Evolutionary conservation across 2,888 invertebrate genomes (phyloP), one percentile per base, ranked within the genome.

Genomic region (Nasonovia ribisnigri): DNA sequence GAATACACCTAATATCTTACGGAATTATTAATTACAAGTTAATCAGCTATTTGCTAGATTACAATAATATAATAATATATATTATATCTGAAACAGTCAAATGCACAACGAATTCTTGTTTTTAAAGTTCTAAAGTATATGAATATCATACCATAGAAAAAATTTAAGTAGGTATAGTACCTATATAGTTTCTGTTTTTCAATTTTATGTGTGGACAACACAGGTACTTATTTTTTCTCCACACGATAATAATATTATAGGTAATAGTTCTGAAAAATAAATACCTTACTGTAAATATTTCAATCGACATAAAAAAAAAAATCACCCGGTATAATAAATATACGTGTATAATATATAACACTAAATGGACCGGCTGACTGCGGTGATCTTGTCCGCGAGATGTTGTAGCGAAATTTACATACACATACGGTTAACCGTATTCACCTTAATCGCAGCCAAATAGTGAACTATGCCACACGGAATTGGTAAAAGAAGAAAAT

Each of bases 271-370:
- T 57, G 1, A 8, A 57, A 57, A 57, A 26, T 26, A 26, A 6
- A 54, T 5, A 54, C 20, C 42, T 24, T 0, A 24, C n/a, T 20
- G 11, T 77, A 1, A 77, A 86, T 87, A 46, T 13, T 87, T 36
- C 11, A 51, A 46, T 51, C 51, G 10, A 24, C 24, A 88, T 24
- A 88, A 51, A 88, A 51, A 88, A 29, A 87, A 51, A 87, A 46
- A 48, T 87, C 77, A 77, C 77, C 77, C 77, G 36, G 36, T 77
- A 77, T 77, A 77, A 36, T n/a, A 87, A 86, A 87, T n/a, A 67
- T 0, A 20, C 10, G 26, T 26, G 8, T 77, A 77, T 8, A 24
- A 20, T 46, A 54, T 54, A 54, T 54, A 54, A 54, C 46, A 77
- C 36, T 36, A 36, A 8, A 36, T 20, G 20, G 20, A 77, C 77